Conservation (phyloP, 2,888 invertebrate genomes). For the Diogma glabrata region DNA sequence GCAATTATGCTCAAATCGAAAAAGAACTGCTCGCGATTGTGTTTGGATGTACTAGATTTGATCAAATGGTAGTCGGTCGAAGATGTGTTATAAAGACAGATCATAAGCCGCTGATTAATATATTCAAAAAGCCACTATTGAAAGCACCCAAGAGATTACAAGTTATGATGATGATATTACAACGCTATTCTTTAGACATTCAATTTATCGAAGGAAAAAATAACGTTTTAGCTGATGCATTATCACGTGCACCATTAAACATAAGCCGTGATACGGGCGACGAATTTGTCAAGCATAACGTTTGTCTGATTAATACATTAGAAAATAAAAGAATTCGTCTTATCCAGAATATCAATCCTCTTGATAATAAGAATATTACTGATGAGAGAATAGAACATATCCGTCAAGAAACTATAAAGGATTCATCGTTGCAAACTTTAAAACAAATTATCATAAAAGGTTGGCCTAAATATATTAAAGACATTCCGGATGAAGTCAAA, state of each 20-base stretch:
- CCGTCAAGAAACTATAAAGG: neutral
- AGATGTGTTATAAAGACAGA: neutral
- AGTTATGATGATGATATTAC: constrained; percentile 12
- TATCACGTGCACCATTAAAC: constrained; percentile 11
- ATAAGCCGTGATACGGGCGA: neutral
- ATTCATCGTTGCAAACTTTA: neutral
- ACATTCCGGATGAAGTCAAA: neutral
- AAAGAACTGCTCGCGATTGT: neutral
- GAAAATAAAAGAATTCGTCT: neutral
- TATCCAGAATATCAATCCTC: neutral
- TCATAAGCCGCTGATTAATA: neutral
- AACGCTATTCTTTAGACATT: constrained; percentile 14
- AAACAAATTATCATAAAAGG: neutral
- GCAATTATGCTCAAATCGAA: neutral
- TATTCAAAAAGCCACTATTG: neutral
- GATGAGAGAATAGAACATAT: neutral
- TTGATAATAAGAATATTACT: neutral
- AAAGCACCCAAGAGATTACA: constrained; percentile 11
- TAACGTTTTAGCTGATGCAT: constrained; percentile 14
- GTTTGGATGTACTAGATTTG: neutral
- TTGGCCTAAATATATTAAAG: neutral
- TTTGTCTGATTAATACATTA: neutral
- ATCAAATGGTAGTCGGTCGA: neutral
- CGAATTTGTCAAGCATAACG: neutral
- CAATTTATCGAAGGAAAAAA: constrained; percentile 14